Base-by-base conservation (phyloP, 2,888 invertebrate species). In the Xanthia togata region DNA sequence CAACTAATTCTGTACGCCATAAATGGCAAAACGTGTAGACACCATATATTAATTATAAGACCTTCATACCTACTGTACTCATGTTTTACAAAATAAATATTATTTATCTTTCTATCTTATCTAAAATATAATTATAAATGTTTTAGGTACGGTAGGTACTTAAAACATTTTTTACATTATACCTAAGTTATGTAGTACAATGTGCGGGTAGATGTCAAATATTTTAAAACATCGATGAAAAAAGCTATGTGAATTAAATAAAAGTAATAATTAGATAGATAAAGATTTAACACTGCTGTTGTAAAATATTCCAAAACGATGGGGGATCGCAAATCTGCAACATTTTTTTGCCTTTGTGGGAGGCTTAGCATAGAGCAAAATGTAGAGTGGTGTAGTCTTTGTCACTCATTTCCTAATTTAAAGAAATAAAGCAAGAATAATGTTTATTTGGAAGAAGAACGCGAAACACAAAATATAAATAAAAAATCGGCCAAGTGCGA, bases 231-330 rank as follows among this genome's bases (percentile, higher is more conserved):
- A 50, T 50, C 47, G 47, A 50, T 47, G 17, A 6, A 50, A 50
- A 31, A 20, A 26, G 3, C 12, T 23, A 23, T 17, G 9, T 60
- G 1, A n/a, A 47, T 26, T 11, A 11, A 73, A 72, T 38, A 14
- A 31, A 50, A 60, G 31, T 31, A 17, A 5, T 38, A 73, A 75
- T 64, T 57, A 59, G 0, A 20, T n/a, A 53, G 23, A 9, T 53
- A 47, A 4, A 12, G 23, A 47, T 64, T 14, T 20, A 26, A 26
- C 2, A n/a, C 1, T 26, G n/a, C n/a, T 44, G n/a, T 14, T 1
- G n/a, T n/a, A 44, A 60, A 53, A 67, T 62, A 67, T 62, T 31
- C 31, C 20, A 59, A 65, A 76, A 59, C 23, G 3, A 65, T 65
- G 2, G 11, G 8, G 64, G 23, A 38, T 17, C n/a, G 44, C 1